Conservation (phyloP, 2,797 vertebrate genomes). For the Trichosurus vulpecula region DNA sequence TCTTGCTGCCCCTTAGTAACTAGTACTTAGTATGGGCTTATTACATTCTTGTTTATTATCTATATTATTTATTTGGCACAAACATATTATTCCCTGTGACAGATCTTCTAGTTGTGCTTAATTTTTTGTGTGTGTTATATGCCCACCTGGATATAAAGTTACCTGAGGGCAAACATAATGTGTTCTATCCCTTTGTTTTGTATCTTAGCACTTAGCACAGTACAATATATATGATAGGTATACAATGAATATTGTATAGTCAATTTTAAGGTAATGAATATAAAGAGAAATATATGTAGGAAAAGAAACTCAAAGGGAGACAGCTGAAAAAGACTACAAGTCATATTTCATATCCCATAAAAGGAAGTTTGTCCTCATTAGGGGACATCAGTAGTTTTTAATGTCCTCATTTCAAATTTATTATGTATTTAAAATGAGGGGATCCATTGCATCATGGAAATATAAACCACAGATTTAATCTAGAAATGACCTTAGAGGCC, state of each 20-base stretch:
- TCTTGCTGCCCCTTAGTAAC: background rate
- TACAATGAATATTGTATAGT: background rate
- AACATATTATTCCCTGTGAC: background rate
- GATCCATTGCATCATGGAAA: background rate
- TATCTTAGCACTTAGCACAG: background rate
- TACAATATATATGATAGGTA: background rate
- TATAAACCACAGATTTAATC: background rate
- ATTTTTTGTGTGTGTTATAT: background rate
- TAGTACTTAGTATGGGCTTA: background rate
- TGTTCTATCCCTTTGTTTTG: background rate
- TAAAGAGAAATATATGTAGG: background rate
- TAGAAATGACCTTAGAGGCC: background rate
- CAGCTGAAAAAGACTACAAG: too few relatives aligned
- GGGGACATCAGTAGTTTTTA: background rate
- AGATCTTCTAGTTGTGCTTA: background rate
- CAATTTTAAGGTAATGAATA: background rate
- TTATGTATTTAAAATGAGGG: background rate
- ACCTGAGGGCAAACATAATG: background rate
- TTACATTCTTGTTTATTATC: background rate
- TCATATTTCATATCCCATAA: too few relatives aligned
- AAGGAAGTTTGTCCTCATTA: background rate
- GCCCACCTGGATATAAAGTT: background rate
- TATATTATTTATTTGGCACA: background rate
- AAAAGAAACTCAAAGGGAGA: background rate
- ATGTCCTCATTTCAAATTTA: background rate